phyloP scores from a whole-genome alignment of 2,797 vertebrate genomes.

The Xenops minutus region DNA sequence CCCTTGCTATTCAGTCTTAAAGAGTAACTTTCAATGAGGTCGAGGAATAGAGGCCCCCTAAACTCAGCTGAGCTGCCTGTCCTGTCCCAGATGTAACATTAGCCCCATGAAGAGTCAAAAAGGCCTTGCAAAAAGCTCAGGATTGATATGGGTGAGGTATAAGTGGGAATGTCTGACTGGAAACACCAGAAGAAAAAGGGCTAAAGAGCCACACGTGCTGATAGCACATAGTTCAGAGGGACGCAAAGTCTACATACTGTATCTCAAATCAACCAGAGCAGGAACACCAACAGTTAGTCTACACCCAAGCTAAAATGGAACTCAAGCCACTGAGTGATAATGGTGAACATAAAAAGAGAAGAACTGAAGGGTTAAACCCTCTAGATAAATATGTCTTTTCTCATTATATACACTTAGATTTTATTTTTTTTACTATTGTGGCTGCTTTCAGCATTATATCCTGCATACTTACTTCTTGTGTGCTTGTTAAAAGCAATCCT shows the following conservation, averaged over 20 bases:
- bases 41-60: neutral
- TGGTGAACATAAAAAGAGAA: neutral
- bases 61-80: neutral
- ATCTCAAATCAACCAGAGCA: neutral
- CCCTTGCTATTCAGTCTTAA: neutral
- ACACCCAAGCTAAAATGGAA: neutral
- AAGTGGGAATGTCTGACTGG: neutral
- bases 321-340: neutral
- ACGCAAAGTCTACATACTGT: neutral
- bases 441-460: neutral
- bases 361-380: neutral
- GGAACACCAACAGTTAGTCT: neutral
- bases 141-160: neutral
- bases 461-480: neutral
- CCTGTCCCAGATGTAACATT: neutral
- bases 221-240: neutral
- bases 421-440: neutral
- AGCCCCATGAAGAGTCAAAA: neutral
- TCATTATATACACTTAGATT: neutral
- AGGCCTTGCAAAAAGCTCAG: neutral
- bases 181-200: neutral
- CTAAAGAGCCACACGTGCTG: fast-evolving
- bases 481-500: neutral
- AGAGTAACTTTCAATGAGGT: neutral
- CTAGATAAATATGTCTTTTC: neutral